These are phyloP conservation scores for Chrosomus eos DNA, from an alignment of 2,797 vertebrate genomes.

Conservation along the genomic window DNA sequence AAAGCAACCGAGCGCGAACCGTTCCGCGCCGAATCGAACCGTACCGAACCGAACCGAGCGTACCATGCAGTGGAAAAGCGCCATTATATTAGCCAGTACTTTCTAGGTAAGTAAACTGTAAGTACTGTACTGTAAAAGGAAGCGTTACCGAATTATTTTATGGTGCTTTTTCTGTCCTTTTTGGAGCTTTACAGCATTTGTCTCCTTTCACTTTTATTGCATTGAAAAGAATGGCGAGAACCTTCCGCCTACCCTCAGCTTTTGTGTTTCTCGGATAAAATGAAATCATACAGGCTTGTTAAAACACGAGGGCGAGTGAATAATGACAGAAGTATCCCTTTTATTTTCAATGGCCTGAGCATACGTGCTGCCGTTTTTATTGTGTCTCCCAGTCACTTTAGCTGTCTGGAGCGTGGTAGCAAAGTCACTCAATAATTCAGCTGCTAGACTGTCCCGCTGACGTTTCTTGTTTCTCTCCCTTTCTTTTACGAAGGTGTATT, in stretches of 20 bases:
- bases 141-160: too few species aligned
- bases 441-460: not conserved
- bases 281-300: not conserved
- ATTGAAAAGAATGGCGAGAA: not conserved
- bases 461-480: not conserved
- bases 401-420: not conserved
- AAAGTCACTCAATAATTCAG: conserved; percentile 43
- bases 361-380: not conserved
- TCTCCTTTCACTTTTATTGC: not conserved
- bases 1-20: too few species aligned
- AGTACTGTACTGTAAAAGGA: too few species aligned
- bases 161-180: not conserved
- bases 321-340: not conserved
- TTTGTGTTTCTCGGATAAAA: not conserved
- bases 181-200: not conserved
- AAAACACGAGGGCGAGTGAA: not conserved
- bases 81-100: too few species aligned
- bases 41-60: too few species aligned
- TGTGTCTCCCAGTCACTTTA: not conserved
- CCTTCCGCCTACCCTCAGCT: not conserved
- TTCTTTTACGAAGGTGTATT: not conserved
- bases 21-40: too few species aligned
- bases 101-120: too few species aligned
- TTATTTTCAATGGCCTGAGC: not conserved
- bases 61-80: too few species aligned